A percentile compares a stretch with the other conserved stretches of the same genome.
These are phyloP conservation scores for Orius laevigatus DNA, from an alignment of 1,140 invertebrate species.

Conservation along the genomic window DNA sequence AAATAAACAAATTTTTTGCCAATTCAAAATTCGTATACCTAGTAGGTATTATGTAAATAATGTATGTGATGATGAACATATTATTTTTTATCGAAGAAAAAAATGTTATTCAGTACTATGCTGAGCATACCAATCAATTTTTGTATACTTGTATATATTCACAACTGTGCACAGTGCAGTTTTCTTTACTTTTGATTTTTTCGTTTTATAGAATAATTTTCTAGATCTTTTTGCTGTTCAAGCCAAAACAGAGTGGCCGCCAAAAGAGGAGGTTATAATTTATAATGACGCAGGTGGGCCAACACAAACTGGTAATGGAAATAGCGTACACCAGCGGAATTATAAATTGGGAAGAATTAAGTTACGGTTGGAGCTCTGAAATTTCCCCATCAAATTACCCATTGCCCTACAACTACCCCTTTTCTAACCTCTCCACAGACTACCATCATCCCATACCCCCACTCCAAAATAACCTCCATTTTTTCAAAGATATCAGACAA, in stretches of 20 bases:
- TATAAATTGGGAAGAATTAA: too few relatives aligned
- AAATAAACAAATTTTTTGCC: slow-evolving; percentile 14
- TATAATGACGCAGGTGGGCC: too few relatives aligned
- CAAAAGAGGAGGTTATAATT: too few relatives aligned
- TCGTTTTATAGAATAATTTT: slow-evolving; percentile 13
- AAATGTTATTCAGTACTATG: slow-evolving; percentile 16
- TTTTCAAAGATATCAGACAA: neutral
- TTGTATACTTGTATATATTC: slow-evolving; percentile 18
- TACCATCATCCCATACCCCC: neutral
- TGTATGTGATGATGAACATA: slow-evolving; percentile 17
- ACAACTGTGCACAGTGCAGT: slow-evolving; percentile 18
- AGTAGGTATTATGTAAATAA: slow-evolving; percentile 18
- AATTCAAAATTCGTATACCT: slow-evolving; percentile 16
- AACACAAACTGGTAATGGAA: too few relatives aligned
- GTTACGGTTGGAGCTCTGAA: too few relatives aligned
- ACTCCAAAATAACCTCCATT: slow-evolving; percentile 1
- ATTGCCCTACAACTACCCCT: too few relatives aligned
- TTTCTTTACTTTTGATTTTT: slow-evolving; percentile 9
- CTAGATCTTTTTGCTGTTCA: slow-evolving; percentile 8
- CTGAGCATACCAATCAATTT: slow-evolving; percentile 17
- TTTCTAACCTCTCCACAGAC: neutral
- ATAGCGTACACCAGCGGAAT: too few relatives aligned
- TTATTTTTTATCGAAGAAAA: slow-evolving; percentile 19
- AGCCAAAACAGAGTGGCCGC: slow-evolving; percentile 6
- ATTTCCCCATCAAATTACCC: too few relatives aligned